Conservation (phyloP, 2,113 vertebrate species). For the Apodemus speciosus region DNA sequence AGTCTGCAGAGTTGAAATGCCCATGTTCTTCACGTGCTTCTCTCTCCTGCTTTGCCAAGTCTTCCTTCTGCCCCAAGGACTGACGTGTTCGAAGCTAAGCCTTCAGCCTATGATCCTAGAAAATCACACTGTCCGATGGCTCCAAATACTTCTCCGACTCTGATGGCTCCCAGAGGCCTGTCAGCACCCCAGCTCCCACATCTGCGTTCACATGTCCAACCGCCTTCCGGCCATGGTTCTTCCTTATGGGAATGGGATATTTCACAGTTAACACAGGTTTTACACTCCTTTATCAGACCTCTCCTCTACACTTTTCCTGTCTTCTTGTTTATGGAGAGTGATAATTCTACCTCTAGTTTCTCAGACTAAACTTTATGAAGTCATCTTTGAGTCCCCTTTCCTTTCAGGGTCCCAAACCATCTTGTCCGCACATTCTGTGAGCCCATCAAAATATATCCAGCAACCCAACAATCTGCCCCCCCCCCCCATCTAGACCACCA, state of each 20-base stretch:
- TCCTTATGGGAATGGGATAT: neutral
- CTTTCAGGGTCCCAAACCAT: neutral
- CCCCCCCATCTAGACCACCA: neutral
- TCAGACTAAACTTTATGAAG: neutral
- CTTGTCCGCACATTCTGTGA: neutral
- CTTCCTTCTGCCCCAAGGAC: neutral
- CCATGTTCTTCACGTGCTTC: neutral
- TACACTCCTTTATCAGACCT: neutral
- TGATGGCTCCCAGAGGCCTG: neutral
- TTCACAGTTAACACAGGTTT: neutral
- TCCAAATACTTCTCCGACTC: neutral
- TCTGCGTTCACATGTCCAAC: rapidly evolving
- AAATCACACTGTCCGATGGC: neutral
- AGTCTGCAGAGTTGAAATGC: neutral
- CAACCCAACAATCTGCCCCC: too few relatives aligned
- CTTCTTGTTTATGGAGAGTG: neutral
- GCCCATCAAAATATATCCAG: too few relatives aligned
- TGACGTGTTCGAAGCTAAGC: neutral
- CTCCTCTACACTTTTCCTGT: neutral
- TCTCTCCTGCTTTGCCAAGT: neutral
- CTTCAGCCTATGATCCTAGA: neutral
- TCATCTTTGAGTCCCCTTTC: neutral
- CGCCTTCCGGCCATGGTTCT: too few relatives aligned
- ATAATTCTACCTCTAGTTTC: neutral
- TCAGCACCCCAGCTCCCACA: neutral